Evolutionary conservation across 23 tunicate genomes (phyloP), one percentile per base, ranked within the genome.

Genomic region (Corella eumyota): DNA sequence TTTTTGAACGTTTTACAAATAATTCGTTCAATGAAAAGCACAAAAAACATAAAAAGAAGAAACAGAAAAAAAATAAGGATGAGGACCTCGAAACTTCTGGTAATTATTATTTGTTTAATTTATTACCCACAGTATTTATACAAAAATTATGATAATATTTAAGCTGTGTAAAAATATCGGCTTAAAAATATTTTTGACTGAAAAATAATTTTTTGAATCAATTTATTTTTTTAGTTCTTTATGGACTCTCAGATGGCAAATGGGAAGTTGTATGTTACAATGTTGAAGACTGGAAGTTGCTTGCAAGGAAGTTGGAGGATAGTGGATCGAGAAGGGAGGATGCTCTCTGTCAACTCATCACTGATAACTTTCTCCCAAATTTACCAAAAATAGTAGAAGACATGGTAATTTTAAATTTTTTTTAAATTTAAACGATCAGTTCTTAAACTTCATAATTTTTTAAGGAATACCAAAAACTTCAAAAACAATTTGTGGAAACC

Each of bases 191-290:
- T 9, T 15, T 17, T 27, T 23, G 11, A 24, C 26, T 25, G 48
- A 24, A 44, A 11, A 44, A 11, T 11, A 44, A 44, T 44, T 11
- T 44, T 44, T 44, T 44, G n/a, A n/a, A n/a, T n/a, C 11, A 40
- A 40, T 9, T 40, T 11, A 40, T 9, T 9, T 40, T 40, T 15
- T 15, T 52, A 21, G 20, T 4, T n/a, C n/a, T n/a, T n/a, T n/a
- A 38, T 28, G 26, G 68, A 1, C 28, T 62, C 32, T 62, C 68
- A n/a, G 68, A 62, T 5, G 70, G 84, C 62, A 63, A 47, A 53
- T 85, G 95, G 95, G 82, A 81, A 33, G 95, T 85, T 36, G 95
- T 73, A 2, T 85, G 95, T 64, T 85, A 77, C 67, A 77, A 75
- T 44, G 85, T 85, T 17, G 56, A 69, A 6, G 95, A 85, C 56